Conservation (phyloP, 2,797 vertebrate genomes). For the Chloroceryle inda region DNA sequence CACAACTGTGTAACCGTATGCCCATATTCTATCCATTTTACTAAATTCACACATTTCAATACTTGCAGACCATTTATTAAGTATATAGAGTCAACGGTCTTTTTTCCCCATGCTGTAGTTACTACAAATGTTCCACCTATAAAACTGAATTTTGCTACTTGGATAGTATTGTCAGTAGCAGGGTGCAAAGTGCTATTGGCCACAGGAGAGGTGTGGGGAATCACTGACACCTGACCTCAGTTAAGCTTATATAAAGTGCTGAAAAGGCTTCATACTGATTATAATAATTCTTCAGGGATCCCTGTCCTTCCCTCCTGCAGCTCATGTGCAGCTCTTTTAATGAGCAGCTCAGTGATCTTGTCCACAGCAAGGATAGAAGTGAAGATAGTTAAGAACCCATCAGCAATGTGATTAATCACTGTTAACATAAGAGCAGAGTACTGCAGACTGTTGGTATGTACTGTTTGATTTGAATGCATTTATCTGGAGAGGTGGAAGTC, state of each 20-base stretch:
- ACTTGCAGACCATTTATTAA: constrained; percentile 13
- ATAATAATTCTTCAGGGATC: constrained; percentile 37
- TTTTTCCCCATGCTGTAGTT: constrained; percentile 12
- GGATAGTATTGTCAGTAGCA: background rate
- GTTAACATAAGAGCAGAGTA: constrained; percentile 53
- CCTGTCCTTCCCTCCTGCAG: background rate
- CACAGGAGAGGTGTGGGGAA: constrained; percentile 4
- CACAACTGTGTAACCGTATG: background rate
- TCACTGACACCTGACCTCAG: constrained; percentile 45
- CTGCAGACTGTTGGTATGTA: constrained; percentile 18
- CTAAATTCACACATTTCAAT: background rate
- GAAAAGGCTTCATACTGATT: constrained; percentile 23
- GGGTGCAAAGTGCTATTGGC: background rate
- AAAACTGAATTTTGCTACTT: constrained; percentile 11
- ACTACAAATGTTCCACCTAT: constrained; percentile 7
- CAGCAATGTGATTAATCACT: constrained; percentile 68
- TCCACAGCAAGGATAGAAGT: background rate
- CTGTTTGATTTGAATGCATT: constrained; percentile 55
- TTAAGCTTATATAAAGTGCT: constrained; percentile 30
- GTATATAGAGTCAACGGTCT: background rate
- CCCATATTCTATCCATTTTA: background rate
- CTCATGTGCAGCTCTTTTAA: constrained; percentile 10
- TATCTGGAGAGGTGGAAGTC: constrained; percentile 13
- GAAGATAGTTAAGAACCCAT: constrained; percentile 48
- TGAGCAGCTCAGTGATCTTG: constrained; percentile 28